phyloP scores from a whole-genome alignment of 2,797 vertebrate species.

The Cryptoprocta ferox region DNA sequence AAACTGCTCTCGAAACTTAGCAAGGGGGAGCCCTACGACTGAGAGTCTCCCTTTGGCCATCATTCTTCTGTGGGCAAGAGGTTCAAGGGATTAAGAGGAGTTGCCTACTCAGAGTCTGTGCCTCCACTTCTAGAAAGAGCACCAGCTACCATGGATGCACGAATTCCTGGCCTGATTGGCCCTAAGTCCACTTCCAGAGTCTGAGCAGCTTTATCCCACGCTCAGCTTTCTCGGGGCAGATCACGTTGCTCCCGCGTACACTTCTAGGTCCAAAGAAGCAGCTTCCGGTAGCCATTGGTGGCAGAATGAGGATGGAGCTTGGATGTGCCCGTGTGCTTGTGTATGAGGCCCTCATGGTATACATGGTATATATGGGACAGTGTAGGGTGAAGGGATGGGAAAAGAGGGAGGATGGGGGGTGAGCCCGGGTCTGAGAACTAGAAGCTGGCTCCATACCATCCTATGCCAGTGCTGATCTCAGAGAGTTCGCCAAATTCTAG shows the following conservation, averaged over 20 bases:
- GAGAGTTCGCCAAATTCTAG: not conserved
- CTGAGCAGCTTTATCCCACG: not conserved
- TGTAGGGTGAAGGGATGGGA: not conserved
- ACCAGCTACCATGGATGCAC: not conserved
- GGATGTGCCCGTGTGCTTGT: fast-evolving
- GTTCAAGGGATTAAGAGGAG: not conserved
- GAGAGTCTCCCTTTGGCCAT: not conserved
- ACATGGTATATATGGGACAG: fast-evolving
- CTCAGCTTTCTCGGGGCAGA: not conserved
- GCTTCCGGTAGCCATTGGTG: not conserved
- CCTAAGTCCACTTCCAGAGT: not conserved
- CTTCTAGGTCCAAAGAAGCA: fast-evolving
- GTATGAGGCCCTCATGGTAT: not conserved
- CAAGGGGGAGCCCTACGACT: not conserved
- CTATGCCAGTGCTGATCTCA: not conserved
- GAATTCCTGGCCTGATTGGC: not conserved
- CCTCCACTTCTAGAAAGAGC: not conserved
- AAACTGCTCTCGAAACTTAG: not conserved
- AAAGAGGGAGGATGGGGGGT: not conserved
- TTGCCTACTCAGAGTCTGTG: not conserved
- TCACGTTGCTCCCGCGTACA: not conserved
- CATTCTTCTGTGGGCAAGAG: not conserved
- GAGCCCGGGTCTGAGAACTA: not conserved
- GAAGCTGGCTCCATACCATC: not conserved
- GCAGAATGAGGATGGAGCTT: not conserved